Base-by-base conservation (phyloP, 53 echinoderm and acorn worm species). In the Apostichopus leukothele region DNA sequence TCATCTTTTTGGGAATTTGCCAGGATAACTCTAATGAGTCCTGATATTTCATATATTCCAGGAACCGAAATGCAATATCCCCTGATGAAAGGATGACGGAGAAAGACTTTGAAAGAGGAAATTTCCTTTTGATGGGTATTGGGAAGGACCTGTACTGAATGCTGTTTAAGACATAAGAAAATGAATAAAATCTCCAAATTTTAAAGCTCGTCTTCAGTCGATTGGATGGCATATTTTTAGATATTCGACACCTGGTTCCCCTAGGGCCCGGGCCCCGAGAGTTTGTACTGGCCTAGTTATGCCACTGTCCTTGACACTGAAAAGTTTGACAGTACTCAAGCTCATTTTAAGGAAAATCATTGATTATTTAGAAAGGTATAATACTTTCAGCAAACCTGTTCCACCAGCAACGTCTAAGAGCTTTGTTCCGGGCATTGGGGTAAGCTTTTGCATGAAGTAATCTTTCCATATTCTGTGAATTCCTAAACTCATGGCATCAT, bases 391-490 rank as follows among this genome's bases (percentile, higher is more conserved):
- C 39, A 39, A 26, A 95, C 95, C 95, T 94, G 98, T 98, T 75
- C 98, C 98, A 53, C 98, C 98, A 61, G 98, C 98, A 7, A 98
- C 98, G 84, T 98, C 98, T 50, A 98, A 75, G 3, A 98, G 75
- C 86, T 90, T 94, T 19, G 97, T 97, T 67, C 97, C 97, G 1
- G 91, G 93, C 4, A 90, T 89, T 77, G 98, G 95, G 78, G 90
- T 91, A 53, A 98, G 89, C 10, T 92, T 94, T 68, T 94, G 93
- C 55, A 98, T 84, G 87, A 98, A 98, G 59, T 91, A 83, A 74
- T 98, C 98, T 73, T 98, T 95, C 98, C 98, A 98, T 52, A 98
- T 75, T 67, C 98, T 90, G 86, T 98, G 98, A 39, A 98, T 94
- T 5, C 95, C 98, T 27, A 94, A 23, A 75, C 98, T 98, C 98